Evolutionary conservation across 2,113 vertebrate species (phyloP), one percentile per base, ranked within the genome.

Genomic region (Willisornis vidua): DNA sequence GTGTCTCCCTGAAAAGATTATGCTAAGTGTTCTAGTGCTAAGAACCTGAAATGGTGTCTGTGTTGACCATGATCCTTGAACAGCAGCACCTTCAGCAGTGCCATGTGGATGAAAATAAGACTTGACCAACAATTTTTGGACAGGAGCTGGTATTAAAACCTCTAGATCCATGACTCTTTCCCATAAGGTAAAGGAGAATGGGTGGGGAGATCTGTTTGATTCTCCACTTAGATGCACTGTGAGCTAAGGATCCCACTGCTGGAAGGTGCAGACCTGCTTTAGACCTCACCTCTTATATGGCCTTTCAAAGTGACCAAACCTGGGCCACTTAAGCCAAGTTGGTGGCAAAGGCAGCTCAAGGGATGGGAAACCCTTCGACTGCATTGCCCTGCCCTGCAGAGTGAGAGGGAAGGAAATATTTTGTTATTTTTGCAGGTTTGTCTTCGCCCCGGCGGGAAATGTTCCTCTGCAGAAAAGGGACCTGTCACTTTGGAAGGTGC

Each of bases 391-490:
- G 31, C 25, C 43, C 39, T 75, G 39, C 33, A 65, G 79, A 55
- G 46, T 2, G 1, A 51, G 14, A 25, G 4, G 8, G 19, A 45
- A 85, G 4, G 24, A 51, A 39, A 23, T 6, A 7, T 54, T 52
- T 39, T 78, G 10, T 29, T 84, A 1, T 48, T 22, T 8, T 93
- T 91, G 24, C 94, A 97, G 96, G 96, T 26, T 49, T 92, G 24
- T 92, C 95, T 67, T 95, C 9, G 0, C 94, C 95, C 19, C 46
- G 0, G 20, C 19, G 91, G 51, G 93, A 97, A 24, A 86, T 77
- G 90, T 0, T 96, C 0, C 2, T 96, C 20, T 97, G 93, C 14
- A 92, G 0, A 41, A 2, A 3, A 26, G 96, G 96, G 3, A 3
- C 2, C 17, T 97, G 96, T 28, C 6, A 88, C 61, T 84, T 19